Base-by-base conservation (phyloP, 1,140 invertebrate genomes). In the Teleogryllus occipitalis region DNA sequence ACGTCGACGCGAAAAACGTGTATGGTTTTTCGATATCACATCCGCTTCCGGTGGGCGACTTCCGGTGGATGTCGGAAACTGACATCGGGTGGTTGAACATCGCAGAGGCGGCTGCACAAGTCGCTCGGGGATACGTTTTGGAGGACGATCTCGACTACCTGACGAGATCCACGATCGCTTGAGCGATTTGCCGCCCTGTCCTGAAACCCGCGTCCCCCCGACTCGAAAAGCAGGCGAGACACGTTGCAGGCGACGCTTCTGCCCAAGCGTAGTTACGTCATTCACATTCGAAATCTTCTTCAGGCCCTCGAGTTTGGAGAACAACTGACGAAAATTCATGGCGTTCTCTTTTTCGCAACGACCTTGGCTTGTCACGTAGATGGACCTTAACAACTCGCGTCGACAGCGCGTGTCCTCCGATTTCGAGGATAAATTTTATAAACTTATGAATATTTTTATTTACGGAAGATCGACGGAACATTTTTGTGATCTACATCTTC, bases 281-380 rank as follows among this genome's bases (percentile, higher is more conserved):
- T 86, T 78, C 86, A 86, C 83, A 84, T 84, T 82, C 65, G 80
- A 78, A 85, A 84, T 81, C 81, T 86, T 21, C 83, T 84, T 81
- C 82, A 83, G 65, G 82, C 80, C 72, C n/a, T 86, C 21, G 75
- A 82, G 49, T 46, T 83, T 77, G 86, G 85, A 80, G 77, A 87
- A 54, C 82, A 81, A 80, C 54, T 86, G 7, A 83, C 80, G 75
- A 85, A 84, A 81, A 80, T 87, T 46, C 82, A 86, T 80, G 80
- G 83, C 80, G 82, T 84, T 49, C 80, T 87, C 82, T 81, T 86
- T 87, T 82, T 81, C 84, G 78, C 85, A 87, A 82, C 80, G 76
- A 39, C n/a, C 75, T 79, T 87, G 85, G 84, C 72, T 87, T n/a
- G 82, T 83, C 81, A 65, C 80, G 14, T 86, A 86, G 77, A 86